Conservation (phyloP, 1,140 invertebrate species). For the Brachionus plicatilis region DNA sequence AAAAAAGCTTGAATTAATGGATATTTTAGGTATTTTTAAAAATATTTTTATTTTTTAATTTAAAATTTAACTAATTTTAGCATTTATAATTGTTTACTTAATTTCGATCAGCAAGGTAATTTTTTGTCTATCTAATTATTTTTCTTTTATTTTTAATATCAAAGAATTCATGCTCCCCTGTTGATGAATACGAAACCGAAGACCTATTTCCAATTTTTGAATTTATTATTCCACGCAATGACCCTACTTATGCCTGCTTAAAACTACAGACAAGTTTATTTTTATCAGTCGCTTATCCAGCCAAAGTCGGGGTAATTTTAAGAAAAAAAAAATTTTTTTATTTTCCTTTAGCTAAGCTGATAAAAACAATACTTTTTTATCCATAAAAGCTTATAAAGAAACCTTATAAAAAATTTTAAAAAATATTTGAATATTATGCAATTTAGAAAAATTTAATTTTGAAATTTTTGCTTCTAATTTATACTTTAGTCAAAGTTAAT, state of each 20-base stretch:
- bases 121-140: background rate
- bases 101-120: background rate
- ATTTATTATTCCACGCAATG: slow-evolving; percentile 4
- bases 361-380: too few relatives aligned
- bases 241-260: slow-evolving; percentile 18
- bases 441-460: too few relatives aligned
- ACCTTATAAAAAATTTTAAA: too few relatives aligned
- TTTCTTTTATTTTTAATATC: background rate
- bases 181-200: background rate
- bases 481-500: too few relatives aligned
- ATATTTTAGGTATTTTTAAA: background rate
- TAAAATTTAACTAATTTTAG: background rate
- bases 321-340: background rate
- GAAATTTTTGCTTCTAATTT: too few relatives aligned
- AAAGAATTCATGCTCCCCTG: background rate
- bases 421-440: too few relatives aligned
- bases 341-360: background rate
- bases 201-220: background rate
- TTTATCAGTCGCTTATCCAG: background rate
- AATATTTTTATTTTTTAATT: background rate
- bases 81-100: background rate
- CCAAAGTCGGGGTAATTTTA: background rate
- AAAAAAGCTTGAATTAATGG: background rate
- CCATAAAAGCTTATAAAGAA: too few relatives aligned
- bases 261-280: background rate